Evolutionary conservation across 2,113 vertebrate species (phyloP), one percentile per base, ranked within the genome.

Genomic region (Xiphorhynchus elegans): DNA sequence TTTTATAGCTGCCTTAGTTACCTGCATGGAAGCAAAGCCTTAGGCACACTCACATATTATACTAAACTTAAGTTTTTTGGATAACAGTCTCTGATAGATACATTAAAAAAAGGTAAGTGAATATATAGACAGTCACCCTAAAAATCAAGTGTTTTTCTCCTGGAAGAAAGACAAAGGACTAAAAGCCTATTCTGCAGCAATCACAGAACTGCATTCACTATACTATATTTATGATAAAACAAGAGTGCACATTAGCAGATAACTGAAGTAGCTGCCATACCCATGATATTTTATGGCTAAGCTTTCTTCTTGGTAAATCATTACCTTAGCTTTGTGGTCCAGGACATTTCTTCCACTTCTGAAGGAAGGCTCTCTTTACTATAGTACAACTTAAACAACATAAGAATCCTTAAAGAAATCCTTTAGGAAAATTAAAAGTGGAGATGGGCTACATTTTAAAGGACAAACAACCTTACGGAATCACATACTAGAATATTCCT

Each of bases 1-100:
- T 69, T 94, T 91, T 84, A 87, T 4, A 89, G 72, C 53, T 91
- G 80, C n/a, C 53, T 94, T 76, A 90, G 47, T 78, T 60, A 87
- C 76, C 37, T 60, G 40, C 55, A 73, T 23, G 26, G 58, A 95
- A 63, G 67, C 44, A 94, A 80, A 73, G 72, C 62, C 67, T 95
- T 59, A 52, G 66, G 63, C 53, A 76, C 63, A 88, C 33, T 89
- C 26, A 64, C 44, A 86, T 2, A 68, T 52, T 35, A 83, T 15
- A 64, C 11, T 75, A 31, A 75, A 70, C 23, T 66, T 37, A 63
- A 49, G 31, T 44, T 85, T 56, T 88, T 79, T 68, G 33, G 67
- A 25, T 53, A 83, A 59, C 11, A 84, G 31, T 9, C 44, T 72
- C 67, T 76, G 40, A 86, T 0, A 91, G 50, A 49, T 17, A 35